Percentiles rank a stretch among this genome's conserved stretches.
Evolutionary conservation across 35 echinoderm and acorn worm genomes (phyloP).

Genomic region (Apostichopus parvimensis): DNA sequence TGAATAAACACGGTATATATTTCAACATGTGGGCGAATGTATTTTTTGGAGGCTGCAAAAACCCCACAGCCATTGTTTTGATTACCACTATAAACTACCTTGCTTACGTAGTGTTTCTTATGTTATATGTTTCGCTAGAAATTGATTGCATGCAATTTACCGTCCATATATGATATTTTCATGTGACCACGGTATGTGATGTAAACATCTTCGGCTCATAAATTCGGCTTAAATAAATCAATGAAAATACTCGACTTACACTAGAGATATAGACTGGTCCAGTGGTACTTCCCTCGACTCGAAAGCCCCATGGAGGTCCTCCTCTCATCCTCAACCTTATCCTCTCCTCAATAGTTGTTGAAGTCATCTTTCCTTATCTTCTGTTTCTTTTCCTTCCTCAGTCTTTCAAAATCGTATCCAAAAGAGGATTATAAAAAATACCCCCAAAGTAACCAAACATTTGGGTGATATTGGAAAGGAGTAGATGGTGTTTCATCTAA

Average conservation of each 20-base stretch:
- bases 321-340: conserved; percentile 50
- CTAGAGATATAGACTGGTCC: conserved; percentile 46
- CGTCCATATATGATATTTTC: too few species aligned
- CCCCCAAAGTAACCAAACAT: not conserved
- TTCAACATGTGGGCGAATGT: too few species aligned
- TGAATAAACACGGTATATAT: too few species aligned
- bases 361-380: conserved; percentile 19
- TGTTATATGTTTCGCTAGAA: too few species aligned
- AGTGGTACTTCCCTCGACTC: not conserved
- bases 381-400: not conserved
- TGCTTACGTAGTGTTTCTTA: too few species aligned
- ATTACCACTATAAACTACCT: too few species aligned
- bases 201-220: not conserved
- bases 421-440: not conserved
- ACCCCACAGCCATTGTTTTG: too few species aligned
- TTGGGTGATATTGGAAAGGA: conserved; percentile 11
- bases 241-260: conserved; percentile 26
- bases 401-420: conserved; percentile 22
- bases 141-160: too few species aligned
- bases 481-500: conserved; percentile 6
- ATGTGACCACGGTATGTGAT: too few species aligned
- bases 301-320: conserved; percentile 50
- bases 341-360: conserved; percentile 41
- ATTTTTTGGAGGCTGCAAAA: too few species aligned
- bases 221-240: not conserved